phyloP scores from a whole-genome alignment of 2,113 vertebrate genomes.

The Rhombomys opimus region DNA sequence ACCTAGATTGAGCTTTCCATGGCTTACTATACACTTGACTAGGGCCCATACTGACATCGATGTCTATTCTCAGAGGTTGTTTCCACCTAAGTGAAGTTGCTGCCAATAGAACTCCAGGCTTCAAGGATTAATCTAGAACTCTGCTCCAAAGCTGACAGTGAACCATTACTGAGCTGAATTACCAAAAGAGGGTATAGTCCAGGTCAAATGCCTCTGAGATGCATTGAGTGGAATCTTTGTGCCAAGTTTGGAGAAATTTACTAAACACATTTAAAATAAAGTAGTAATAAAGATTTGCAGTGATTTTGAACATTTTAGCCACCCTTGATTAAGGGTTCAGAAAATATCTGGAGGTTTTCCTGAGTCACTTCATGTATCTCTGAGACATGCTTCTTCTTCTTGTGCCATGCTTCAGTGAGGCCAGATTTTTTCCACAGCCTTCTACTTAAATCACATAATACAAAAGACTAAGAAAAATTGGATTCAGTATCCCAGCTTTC shows the following conservation, averaged over 20 bases:
- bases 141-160: neutral
- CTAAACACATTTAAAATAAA: neutral
- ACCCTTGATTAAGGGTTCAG: neutral
- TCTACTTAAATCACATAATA: neutral
- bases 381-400: neutral
- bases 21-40: too few species aligned
- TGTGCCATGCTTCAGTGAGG: accelerated
- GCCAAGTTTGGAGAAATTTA: neutral
- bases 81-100: neutral
- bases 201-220: neutral
- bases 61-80: neutral
- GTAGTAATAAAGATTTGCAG: neutral
- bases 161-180: neutral
- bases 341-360: neutral
- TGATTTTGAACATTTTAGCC: too few species aligned
- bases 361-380: neutral
- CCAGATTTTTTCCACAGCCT: too few species aligned
- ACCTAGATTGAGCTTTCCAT: neutral
- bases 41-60: neutral
- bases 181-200: neutral
- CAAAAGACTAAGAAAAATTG: neutral
- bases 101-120: neutral
- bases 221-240: neutral
- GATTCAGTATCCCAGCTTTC: neutral
- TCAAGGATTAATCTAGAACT: neutral